phyloP scores from a whole-genome alignment of 2,113 vertebrate genomes.

The Myrmophylax atrothorax region DNA sequence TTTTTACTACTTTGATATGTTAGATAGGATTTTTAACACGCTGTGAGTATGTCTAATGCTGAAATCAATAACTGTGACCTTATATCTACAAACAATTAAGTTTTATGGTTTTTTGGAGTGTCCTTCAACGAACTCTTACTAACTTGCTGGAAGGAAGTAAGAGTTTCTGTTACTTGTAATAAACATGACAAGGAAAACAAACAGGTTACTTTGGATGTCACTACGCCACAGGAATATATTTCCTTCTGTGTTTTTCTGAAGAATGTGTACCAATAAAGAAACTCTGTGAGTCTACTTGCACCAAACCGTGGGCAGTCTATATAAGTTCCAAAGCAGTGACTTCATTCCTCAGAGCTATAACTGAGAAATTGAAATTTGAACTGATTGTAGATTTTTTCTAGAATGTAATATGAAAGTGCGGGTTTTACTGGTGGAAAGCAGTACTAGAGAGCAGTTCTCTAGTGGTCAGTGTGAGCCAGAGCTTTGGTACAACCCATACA shows the following conservation, averaged over 20 bases:
- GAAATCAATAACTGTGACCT: neutral
- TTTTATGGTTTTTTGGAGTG: neutral
- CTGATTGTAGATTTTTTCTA: neutral
- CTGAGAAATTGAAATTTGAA: neutral
- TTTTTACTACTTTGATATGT: neutral
- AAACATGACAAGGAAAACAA: neutral
- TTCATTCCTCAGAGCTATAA: neutral
- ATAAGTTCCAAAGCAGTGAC: neutral
- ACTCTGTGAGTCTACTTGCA: neutral
- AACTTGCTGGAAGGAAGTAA: neutral
- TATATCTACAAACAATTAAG: neutral
- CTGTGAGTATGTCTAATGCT: neutral
- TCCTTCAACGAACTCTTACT: neutral
- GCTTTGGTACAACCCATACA: rapidly evolving
- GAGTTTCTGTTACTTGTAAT: neutral
- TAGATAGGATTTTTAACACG: neutral
- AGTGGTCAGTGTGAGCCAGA: neutral
- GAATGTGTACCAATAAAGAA: neutral
- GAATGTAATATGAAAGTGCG: neutral
- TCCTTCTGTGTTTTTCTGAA: neutral
- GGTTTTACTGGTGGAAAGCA: neutral
- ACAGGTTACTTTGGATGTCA: neutral
- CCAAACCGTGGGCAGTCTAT: rapidly evolving
- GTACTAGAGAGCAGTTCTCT: neutral
- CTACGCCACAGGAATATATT: neutral